phyloP scores from a whole-genome alignment of 2,113 vertebrate species.

The Odocoileus virginianus region DNA sequence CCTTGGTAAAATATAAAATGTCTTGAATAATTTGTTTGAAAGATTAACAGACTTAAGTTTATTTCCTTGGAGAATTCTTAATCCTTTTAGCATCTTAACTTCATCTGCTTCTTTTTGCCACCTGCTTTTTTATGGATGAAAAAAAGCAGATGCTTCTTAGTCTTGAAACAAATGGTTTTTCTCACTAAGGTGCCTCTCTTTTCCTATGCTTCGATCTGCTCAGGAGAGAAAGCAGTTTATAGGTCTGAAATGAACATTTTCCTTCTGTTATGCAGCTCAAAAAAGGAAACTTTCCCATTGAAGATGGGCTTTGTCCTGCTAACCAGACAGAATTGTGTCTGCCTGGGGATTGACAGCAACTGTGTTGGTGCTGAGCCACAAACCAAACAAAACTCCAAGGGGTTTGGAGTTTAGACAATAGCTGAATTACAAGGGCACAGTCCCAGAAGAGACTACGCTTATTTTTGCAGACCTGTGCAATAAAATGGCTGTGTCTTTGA shows the following conservation, averaged over 20 bases:
- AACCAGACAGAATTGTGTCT: slow-evolving; percentile 50
- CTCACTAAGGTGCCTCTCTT: background rate
- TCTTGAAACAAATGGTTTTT: background rate
- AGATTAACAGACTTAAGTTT: background rate
- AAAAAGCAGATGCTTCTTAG: background rate
- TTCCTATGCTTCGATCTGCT: background rate
- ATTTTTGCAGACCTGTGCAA: slow-evolving; percentile 71
- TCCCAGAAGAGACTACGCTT: slow-evolving; percentile 67
- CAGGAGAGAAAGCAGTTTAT: background rate
- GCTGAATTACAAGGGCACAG: slow-evolving; percentile 61
- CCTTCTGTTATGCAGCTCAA: background rate
- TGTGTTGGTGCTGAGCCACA: slow-evolving; percentile 54
- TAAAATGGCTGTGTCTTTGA: slow-evolving; percentile 52
- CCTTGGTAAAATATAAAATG: background rate
- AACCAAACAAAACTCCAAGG: slow-evolving; percentile 64
- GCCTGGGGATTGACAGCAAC: slow-evolving; percentile 11
- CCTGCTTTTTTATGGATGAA: background rate
- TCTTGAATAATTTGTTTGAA: background rate
- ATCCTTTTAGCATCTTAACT: slow-evolving; percentile 5
- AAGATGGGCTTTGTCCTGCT: slow-evolving; percentile 12
- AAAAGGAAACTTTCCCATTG: background rate
- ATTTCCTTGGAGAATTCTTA: background rate
- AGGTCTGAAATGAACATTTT: background rate
- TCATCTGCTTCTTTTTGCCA: background rate
- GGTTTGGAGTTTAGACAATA: slow-evolving; percentile 74